Conservation (phyloP, 2,888 invertebrate genomes). For the Crocallis elinguaria region DNA sequence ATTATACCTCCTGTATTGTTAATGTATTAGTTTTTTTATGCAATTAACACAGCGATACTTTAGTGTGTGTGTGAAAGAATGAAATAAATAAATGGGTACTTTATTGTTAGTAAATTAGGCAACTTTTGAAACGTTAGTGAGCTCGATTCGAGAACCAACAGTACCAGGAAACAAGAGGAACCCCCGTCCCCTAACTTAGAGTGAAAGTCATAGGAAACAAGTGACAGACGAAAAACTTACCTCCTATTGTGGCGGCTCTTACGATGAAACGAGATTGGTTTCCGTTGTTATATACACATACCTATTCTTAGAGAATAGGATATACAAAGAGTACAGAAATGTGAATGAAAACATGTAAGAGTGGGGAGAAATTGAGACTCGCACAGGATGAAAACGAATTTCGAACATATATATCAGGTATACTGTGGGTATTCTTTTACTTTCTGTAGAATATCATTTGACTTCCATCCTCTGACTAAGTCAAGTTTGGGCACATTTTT, state of each 20-base stretch:
- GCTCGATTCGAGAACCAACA: conserved; percentile 35
- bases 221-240: conserved; percentile 59
- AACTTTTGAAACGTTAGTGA: neutral
- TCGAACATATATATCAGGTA: too few species aligned
- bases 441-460: neutral
- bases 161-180: conserved; percentile 40
- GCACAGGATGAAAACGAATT: neutral
- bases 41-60: too few species aligned
- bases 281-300: conserved; percentile 29
- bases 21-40: too few species aligned
- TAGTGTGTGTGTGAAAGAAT: neutral
- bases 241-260: conserved; percentile 48
- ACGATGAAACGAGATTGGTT: conserved; percentile 52
- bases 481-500: too few species aligned
- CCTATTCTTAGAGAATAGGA: conserved; percentile 1
- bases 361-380: neutral
- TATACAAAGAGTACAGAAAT: neutral
- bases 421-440: too few species aligned
- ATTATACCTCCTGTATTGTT: too few species aligned
- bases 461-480: too few species aligned
- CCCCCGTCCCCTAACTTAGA: conserved; percentile 46
- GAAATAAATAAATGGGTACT: neutral
- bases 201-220: conserved; percentile 58
- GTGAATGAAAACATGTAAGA: neutral
- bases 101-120: neutral